Evolutionary conservation across 2,113 vertebrate genomes (phyloP), one percentile per base, ranked within the genome.

Genomic region (Charadrius vociferus): DNA sequence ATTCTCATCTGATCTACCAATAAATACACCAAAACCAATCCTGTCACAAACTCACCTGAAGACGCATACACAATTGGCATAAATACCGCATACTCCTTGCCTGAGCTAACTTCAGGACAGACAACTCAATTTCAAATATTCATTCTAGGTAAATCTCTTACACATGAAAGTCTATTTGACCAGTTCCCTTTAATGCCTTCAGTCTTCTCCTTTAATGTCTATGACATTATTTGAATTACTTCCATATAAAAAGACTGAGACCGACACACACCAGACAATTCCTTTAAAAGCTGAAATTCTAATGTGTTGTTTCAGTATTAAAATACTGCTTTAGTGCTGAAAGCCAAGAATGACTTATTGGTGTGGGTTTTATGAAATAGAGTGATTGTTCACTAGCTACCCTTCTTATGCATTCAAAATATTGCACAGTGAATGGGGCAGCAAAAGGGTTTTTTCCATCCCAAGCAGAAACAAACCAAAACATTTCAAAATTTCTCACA

Each of bases 401-500:
- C 97, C 86, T 94, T 90, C 90, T 96, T 92, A 93, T 41, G 37
- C 79, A 95, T 97, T 97, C 93, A 97, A 96, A 98, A 95, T 96
- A 90, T 52, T 68, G 75, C 50, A 79, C 66, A 93, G 47, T 75
- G 47, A 97, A 96, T 75, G 66, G 88, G 24, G 16, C 41, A 93
- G 66, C 13, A 82, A 75, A 94, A 80, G 12, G 12, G 4, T 9
- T 59, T 74, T 80, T 81, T 63, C 49, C 45, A 50, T 86, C 82
- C 32, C 53, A 70, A 93, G 24, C 30, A 77, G 67, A 83, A 63
- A 41, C 30, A 90, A 92, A 70, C 30, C 17, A 70, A 93, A 82
- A 47, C 39, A 30, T 66, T 88, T 73, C 62, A 83, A 61, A 80
- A 83, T 53, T 82, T 85, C 75, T 95, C 71, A 83, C 67, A 73